Base-by-base conservation (phyloP, 2,888 invertebrate species). In the Yponomeuta sedellus region DNA sequence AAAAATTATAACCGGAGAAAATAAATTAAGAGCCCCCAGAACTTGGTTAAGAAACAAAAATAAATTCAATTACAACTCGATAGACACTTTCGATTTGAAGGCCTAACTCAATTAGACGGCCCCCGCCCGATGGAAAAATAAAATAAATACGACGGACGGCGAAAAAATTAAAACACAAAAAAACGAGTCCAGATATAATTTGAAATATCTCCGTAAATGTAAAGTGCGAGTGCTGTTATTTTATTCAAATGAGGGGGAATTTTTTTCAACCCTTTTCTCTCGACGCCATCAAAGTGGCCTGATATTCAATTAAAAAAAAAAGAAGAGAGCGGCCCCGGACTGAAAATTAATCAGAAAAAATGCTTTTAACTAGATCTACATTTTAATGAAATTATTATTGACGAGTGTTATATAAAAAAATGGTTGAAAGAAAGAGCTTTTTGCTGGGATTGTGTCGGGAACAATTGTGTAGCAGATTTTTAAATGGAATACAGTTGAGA, bases 261-360 rank as follows among this genome's bases (percentile, higher is more conserved):
- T 89, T 90, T 91, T 86, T 88, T 88, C 80, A 88, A 85, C 88
- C 91, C 85, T 86, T 89, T 88, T 79, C 76, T 75, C 87, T 82
- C 86, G 81, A 76, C 83, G 85, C 89, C 90, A 89, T 91, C 90
- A 91, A 91, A 91, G 90, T 90, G 91, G 89, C 91, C 88, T 87
- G 89, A 89, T 90, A 91, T 91, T 91, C 91, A 91, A 91, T 91
- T 91, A 91, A 90, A 91, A 91, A 90, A 91, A 91, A 91, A 90
- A 89, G 88, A 85, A 87, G 86, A 87, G 83, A 79, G 81, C 77
- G 75, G 44, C 75, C 78, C 88, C 87, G 88, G 90, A 89, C 89
- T 90, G 89, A 86, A 91, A 91, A 90, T 91, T 90, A 90, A 90
- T 90, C 89, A 90, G 88, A 90, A 91, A 91, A 91, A 91, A 91